Percentiles rank a stretch among this genome's conserved stretches.
phyloP scores from a whole-genome alignment of 2,113 vertebrate genomes.

The Polyodon spathula region DNA sequence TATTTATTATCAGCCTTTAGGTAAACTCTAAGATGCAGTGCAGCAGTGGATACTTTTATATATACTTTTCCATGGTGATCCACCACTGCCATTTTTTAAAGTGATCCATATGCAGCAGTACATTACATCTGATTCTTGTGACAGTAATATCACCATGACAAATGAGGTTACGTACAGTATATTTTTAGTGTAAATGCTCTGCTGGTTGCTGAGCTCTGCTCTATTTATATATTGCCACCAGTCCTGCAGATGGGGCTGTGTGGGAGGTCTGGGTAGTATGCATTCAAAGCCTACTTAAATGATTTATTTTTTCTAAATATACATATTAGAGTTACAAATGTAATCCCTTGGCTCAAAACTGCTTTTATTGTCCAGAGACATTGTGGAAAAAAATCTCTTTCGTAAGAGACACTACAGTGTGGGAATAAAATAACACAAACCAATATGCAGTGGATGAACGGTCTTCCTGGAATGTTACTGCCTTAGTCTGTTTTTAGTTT shows the following conservation, averaged over 20 bases:
- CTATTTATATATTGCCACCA: slow-evolving; percentile 18
- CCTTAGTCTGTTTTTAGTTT: not conserved
- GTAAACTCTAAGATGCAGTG: too few relatives aligned
- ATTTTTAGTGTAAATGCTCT: slow-evolving; percentile 9
- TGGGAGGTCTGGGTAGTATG: slow-evolving; percentile 7
- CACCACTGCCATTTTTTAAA: not conserved
- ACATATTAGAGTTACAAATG: slow-evolving; percentile 11
- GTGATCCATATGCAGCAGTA: not conserved
- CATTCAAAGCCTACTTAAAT: not conserved
- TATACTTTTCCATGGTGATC: too few relatives aligned
- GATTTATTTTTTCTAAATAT: slow-evolving; percentile 11
- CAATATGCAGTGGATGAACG: too few relatives aligned
- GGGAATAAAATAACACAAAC: too few relatives aligned
- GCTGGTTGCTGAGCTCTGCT: slow-evolving; percentile 10
- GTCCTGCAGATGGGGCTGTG: slow-evolving; percentile 13
- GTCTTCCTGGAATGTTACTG: too few relatives aligned
- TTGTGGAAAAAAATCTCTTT: too few relatives aligned
- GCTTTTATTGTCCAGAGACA: not conserved
- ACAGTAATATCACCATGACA: not conserved
- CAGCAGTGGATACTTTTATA: too few relatives aligned
- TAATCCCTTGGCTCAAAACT: not conserved
- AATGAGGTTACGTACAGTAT: not conserved
- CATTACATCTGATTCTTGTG: not conserved
- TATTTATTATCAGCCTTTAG: too few relatives aligned
- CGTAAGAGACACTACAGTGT: too few relatives aligned